A percentile compares a stretch with the other conserved stretches of the same genome.
Evolutionary conservation across 2,797 vertebrate genomes (phyloP).

Genomic region (Microtus californicus): DNA sequence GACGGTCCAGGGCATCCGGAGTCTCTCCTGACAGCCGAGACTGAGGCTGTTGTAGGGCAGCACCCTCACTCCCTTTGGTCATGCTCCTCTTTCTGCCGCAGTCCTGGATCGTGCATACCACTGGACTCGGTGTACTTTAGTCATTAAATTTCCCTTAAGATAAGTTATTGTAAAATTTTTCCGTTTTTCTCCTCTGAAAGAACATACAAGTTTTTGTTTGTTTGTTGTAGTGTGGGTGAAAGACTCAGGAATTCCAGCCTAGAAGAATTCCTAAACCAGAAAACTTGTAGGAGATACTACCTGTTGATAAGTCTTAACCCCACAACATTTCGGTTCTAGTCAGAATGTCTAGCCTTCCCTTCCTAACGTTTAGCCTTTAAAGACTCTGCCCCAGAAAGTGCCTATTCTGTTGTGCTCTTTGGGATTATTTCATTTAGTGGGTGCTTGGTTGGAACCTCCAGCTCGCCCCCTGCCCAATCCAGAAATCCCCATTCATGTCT

Average conservation of each 20-base stretch:
- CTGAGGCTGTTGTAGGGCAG: neutral
- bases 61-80: too few relatives aligned
- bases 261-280: neutral
- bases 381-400: neutral
- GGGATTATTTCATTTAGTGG: neutral
- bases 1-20: neutral
- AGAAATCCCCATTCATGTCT: neutral
- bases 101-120: neutral
- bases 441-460: neutral
- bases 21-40: neutral
- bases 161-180: neutral
- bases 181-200: neutral
- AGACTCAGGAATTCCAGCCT: constrained; percentile 1
- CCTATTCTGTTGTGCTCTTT: neutral
- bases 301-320: neutral
- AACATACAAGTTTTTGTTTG: constrained; percentile 6
- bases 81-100: neutral
- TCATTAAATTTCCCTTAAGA: neutral
- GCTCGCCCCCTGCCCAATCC: neutral
- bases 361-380: neutral
- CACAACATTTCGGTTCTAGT: neutral
- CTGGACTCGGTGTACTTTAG: neutral
- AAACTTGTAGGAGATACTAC: neutral
- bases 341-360: neutral
- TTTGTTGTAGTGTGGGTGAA: neutral